Base-by-base conservation (phyloP, 2,113 vertebrate species). In the Oreochromis niloticus region DNA sequence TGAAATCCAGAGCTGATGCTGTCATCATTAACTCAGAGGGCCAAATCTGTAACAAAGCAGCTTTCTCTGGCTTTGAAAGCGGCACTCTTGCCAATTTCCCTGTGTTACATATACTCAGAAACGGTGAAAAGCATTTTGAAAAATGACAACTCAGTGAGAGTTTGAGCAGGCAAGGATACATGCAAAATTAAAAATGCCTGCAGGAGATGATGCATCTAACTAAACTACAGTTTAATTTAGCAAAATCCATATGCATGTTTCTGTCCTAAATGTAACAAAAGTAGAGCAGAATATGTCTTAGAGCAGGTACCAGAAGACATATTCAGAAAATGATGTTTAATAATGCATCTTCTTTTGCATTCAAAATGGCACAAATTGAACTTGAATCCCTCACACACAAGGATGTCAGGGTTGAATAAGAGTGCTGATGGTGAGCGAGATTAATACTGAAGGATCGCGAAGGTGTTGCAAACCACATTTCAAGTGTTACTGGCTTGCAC, bases 391-490 rank as follows among this genome's bases (percentile, higher is more conserved):
- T 83, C 63, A 56, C 78, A 39, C 48, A 39, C 30, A 82, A 82
- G 82, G 55, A 73, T 61, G 55, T 78, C 50, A 27, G 75, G 78
- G 87, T 75, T 88, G 88, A 88, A 82, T 87, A 80, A 36, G 43
- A 75, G 82, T 55, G 3, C 9, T 79, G 81, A 83, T 57, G 46
- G 85, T 68, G 32, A 68, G 80, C 55, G 34, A 81, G 87, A 88
- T 91, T 73, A 48, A 87, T 68, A 61, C n/a, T 56, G 81, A 83
- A 71, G 73, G 68, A 56, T 87, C 73, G 82, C 52, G 66, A 84
- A 89, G 88, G 85, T 83, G 87, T 87, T 63, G 56, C 63, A 80
- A 63, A 84, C 83, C 86, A 80, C 87, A 87, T 52, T 85, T 90
- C 86, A 86, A 81, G 89, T 63, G 82, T 84, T 87, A 39, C 57